Evolutionary conservation across 2,888 invertebrate genomes (phyloP), one percentile per base, ranked within the genome.

Genomic region (Atherix ibis): DNA sequence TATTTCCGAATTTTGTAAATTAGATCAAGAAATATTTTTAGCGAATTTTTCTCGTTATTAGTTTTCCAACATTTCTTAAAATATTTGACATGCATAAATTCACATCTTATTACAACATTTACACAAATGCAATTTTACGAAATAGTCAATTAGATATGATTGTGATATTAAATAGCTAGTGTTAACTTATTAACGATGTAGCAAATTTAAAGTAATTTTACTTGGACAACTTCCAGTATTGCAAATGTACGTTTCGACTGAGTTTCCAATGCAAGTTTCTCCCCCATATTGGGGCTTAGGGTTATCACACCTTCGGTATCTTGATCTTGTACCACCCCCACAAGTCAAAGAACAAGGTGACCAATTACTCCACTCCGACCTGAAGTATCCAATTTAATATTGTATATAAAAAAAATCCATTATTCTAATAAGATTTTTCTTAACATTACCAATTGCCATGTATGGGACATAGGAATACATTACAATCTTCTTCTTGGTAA

Each of bases 381-480:
- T 33, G 13, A 4, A 31, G 13, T 18, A 18, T 31, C n/a, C n/a
- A n/a, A n/a, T n/a, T n/a, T n/a, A n/a, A n/a, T n/a, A n/a, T n/a
- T n/a, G n/a, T n/a, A n/a, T n/a, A n/a, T n/a, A n/a, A n/a, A n/a
- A n/a, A n/a, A n/a, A n/a, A n/a, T n/a, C n/a, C n/a, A n/a, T n/a
- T n/a, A n/a, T 19, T 19, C 22, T 19, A 8, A 8, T 8, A 19
- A 19, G 22, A 19, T 19, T 19, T 5, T 8, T 8, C n/a, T n/a
- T n/a, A 28, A 14, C 6, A 12, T 3, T 28, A 52, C 55, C 56
- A 54, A 25, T 40, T 34, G n/a, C 66, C 65, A 44, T 64, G 49
- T 12, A 60, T 54, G 25, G 61, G 57, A 42, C 66, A 68, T 22
- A 52, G 52, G 28, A 46, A 48, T 2, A 52, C 48, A 24, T 52